phyloP scores from a whole-genome alignment of 2,797 vertebrate genomes.

The Myotis findleyi region DNA sequence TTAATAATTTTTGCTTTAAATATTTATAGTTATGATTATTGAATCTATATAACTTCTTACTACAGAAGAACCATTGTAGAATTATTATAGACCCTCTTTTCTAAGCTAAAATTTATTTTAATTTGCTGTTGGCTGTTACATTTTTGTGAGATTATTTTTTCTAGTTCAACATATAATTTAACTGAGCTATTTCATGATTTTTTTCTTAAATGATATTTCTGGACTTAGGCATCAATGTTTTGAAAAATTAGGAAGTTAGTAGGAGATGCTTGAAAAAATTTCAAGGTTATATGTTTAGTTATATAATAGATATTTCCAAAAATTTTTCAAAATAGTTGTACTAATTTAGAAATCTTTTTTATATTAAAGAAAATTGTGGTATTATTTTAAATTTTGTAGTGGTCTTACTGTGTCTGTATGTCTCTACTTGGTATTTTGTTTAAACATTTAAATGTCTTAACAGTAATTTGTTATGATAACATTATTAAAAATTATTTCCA shows the following conservation, averaged over 20 bases:
- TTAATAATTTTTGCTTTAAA: constrained; percentile 42
- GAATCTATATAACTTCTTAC: neutral
- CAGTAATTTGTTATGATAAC: constrained; percentile 43
- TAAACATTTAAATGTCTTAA: constrained; percentile 62
- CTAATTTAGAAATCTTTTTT: constrained; percentile 12
- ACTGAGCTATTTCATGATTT: neutral
- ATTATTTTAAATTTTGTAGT: constrained; percentile 9
- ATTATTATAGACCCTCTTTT: neutral
- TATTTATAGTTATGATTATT: constrained; percentile 46
- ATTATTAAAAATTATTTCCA: constrained; percentile 55
- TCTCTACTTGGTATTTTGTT: constrained; percentile 25
- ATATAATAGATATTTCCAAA: neutral
- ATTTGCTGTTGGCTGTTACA: constrained; percentile 47
- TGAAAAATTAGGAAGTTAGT: constrained; percentile 65
- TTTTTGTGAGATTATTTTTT: constrained; percentile 27
- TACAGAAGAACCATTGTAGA: constrained; percentile 8
- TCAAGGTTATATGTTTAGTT: neutral
- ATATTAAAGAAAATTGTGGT: constrained; percentile 22
- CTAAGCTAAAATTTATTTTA: constrained; percentile 26
- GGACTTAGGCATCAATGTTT: constrained; percentile 33
- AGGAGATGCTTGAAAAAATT: neutral
- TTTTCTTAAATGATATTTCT: constrained; percentile 46
- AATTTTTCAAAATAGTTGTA: neutral
- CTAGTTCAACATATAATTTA: constrained; percentile 5
- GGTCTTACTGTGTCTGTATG: neutral